Evolutionary conservation across 23 tunicate genomes (phyloP), one percentile per base, ranked within the genome.

Genomic region (Halocynthia roretzi): DNA sequence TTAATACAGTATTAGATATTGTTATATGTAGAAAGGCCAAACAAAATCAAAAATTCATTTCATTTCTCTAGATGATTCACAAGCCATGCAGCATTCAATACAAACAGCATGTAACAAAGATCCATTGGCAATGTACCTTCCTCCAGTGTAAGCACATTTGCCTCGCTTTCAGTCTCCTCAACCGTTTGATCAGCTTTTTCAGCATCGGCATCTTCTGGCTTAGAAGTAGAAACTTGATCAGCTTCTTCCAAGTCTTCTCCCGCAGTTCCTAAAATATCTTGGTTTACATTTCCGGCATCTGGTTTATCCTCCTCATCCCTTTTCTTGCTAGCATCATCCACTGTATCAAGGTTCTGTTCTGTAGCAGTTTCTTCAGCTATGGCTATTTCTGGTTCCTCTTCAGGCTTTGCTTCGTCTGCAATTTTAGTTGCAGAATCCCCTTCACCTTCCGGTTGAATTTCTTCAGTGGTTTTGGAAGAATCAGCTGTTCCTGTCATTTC

Each of bases 221-320:
- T 31, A 31, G 56, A n/a, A 2, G 2, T 60, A 10, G 74, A 2
- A 10, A 17, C 56, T 12, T n/a, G 54, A 69, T 49, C 19, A 9
- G 19, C 80, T 14, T 80, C 63, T 68, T 80, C 65, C 15, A 52
- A 21, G 23, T 22, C 83, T 71, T 80, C 19, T 11, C 12, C 67
- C 12, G n/a, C 61, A 14, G 14, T 14, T 51, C 14, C 11, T 72
- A 10, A 2, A 15, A 20, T 22, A 14, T 17, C 72, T 2, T 68
- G 21, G 15, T 68, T 68, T 68, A 2, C 44, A 19, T 20, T 17
- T 60, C 4, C 64, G 64, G 64, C 64, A 60, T 60, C 64, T 60
- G 64, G n/a, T 18, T 60, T 60, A 17, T 60, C 64, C 1, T 60
- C 64, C 4, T 60, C 64, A 60, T n/a, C n/a, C n/a, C n/a, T n/a